Evolutionary conservation across 1,140 invertebrate genomes (phyloP).

Genomic region (Dendrolimus kikuchii): DNA sequence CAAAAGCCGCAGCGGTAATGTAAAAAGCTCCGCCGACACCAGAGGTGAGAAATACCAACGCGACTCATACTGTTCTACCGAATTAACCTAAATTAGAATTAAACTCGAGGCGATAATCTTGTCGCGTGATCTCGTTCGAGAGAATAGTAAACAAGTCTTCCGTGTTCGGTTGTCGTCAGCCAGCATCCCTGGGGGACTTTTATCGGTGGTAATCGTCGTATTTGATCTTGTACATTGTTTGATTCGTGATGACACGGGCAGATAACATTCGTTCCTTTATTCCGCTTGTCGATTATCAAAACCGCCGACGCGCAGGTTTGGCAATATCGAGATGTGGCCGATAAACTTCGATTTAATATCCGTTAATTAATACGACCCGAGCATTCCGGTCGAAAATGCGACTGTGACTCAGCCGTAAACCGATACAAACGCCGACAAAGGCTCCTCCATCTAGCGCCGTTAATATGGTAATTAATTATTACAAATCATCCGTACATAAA

Average conservation of each 20-base stretch:
- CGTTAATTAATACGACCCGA: constrained; percentile 67
- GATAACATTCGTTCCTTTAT: constrained; percentile 46
- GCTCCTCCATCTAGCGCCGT: constrained; percentile 51
- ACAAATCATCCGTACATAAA: constrained; percentile 51
- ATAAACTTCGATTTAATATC: constrained; percentile 69
- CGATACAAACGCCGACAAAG: constrained; percentile 62
- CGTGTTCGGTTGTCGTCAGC: constrained; percentile 15
- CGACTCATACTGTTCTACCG: constrained; percentile 27
- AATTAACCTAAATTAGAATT: constrained; percentile 31
- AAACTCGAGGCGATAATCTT: constrained; percentile 18
- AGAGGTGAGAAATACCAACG: constrained; percentile 60
- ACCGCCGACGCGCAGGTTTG: constrained; percentile 56
- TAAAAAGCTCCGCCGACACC: constrained; percentile 49
- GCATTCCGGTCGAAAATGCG: constrained; percentile 58
- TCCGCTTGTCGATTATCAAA: constrained; percentile 49
- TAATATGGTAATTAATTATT: constrained; percentile 69
- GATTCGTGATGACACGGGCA: constrained; percentile 59
- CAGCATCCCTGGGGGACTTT: constrained; percentile 25
- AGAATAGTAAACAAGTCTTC: constrained; percentile 16
- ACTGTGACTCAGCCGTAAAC: constrained; percentile 58
- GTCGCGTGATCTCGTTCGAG: constrained; percentile 15
- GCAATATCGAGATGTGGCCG: constrained; percentile 60
- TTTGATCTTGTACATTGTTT: constrained; percentile 64
- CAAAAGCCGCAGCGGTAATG: constrained; percentile 51
- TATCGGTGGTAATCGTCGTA: constrained; percentile 42